Base-by-base conservation (phyloP, 2,888 invertebrate genomes). In the Gibbula magus region DNA sequence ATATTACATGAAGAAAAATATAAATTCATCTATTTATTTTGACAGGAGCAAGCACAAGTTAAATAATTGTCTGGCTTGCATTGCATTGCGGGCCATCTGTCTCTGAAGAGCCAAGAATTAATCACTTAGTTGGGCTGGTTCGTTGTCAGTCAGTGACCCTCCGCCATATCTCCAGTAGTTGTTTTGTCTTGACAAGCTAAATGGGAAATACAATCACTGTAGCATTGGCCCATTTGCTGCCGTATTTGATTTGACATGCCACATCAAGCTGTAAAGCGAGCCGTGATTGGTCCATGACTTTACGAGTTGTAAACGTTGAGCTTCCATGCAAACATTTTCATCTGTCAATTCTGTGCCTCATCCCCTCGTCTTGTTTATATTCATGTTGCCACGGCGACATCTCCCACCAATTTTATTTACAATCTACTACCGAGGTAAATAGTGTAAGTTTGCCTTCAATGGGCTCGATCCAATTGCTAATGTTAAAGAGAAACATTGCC, bases 131-230 rank as follows among this genome's bases (percentile, higher is more conserved):
- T 45, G 45, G 35, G 45, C 13, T 45, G 45, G 10, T 45, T 35
- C 10, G 45, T 45, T 45, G 45, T 45, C 45, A 45, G 45, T 10
- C 45, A 13, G 45, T 45, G 45, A 45, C 45, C 45, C 45, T 45
- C 13, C 10, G 13, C 45, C 45, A 45, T 45, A 45, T 45, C 45
- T 45, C 45, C 45, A 7, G 13, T 13, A 45, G 45, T 45, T 45
- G 61, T 29, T 61, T 61, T 61, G 61, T 61, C 61, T 61, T 61
- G 61, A 25, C 61, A n/a, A 22, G 61, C 61, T 61, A 29, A 61
- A 61, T 61, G 29, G 61, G 29, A 22, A 61, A 61, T 18, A 61
- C 61, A 61, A 61, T 61, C 61, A 18, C 61, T 29, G 29, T 25
- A 61, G 29, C 61, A 61, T 25, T 29, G 25, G 25, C 61, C 61